Conservation (phyloP, 2,113 vertebrate species). For the Crotalus helleri region DNA sequence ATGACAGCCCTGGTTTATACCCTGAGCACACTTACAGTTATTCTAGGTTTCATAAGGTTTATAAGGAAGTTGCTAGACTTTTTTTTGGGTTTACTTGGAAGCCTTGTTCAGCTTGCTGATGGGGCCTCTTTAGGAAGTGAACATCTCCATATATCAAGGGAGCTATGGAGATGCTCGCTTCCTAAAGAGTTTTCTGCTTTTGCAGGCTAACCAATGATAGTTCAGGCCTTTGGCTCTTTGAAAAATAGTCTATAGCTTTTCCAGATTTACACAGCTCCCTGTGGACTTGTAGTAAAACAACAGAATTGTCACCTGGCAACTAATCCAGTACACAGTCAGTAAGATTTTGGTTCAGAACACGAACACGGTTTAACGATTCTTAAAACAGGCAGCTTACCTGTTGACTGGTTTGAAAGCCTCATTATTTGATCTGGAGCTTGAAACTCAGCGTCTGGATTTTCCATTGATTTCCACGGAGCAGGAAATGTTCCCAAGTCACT, state of each 20-base stretch:
- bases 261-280: background rate
- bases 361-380: background rate
- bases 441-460: too few relatives aligned
- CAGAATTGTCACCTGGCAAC: background rate
- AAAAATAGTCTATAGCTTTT: background rate
- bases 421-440: too few relatives aligned
- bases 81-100: background rate
- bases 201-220: too few relatives aligned
- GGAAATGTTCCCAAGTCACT: too few relatives aligned
- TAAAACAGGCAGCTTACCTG: background rate
- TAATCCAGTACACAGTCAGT: background rate
- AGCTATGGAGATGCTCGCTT: too few relatives aligned
- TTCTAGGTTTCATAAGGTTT: background rate
- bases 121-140: background rate
- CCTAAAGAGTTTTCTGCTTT: background rate
- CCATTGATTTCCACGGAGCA: too few relatives aligned
- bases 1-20: background rate
- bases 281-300: background rate
- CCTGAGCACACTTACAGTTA: too few relatives aligned
- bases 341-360: background rate
- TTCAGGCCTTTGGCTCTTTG: too few relatives aligned
- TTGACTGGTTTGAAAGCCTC: background rate
- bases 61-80: background rate
- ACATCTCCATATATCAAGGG: background rate
- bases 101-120: background rate